Conservation (phyloP, 2,113 vertebrate species). For the Toxotes jaculatrix region DNA sequence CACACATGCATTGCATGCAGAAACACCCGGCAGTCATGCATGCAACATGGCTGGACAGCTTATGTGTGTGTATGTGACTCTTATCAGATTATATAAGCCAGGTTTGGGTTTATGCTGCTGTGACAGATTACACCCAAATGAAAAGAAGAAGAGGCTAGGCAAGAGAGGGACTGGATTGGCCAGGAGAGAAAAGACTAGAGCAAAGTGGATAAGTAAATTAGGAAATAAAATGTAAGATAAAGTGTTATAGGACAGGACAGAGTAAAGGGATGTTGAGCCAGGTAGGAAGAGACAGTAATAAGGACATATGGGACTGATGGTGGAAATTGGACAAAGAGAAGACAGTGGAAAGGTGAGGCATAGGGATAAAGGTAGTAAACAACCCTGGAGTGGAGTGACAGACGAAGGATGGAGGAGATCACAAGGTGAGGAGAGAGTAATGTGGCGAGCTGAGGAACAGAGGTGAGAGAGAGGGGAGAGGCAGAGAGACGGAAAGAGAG, state of each 20-base stretch:
- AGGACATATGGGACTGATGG: conserved; percentile 12
- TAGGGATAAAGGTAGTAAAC: conserved; percentile 30
- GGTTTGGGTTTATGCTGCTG: conserved; percentile 64
- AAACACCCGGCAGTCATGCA: conserved; percentile 51
- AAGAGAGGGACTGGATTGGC: not conserved
- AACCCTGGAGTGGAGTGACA: conserved; percentile 14
- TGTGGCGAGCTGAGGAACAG: not conserved
- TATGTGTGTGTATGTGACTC: conserved; percentile 29
- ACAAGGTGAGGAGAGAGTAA: conserved; percentile 33
- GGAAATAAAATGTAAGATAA: not conserved
- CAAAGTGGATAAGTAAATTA: conserved; percentile 2
- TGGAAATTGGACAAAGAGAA: not conserved
- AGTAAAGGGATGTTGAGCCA: not conserved
- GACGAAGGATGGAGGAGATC: conserved; percentile 9
- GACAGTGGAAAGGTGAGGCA: conserved; percentile 8
- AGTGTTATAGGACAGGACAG: not conserved
- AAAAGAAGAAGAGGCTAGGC: conserved; percentile 10
- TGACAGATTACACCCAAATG: conserved; percentile 58
- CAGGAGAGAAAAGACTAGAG: not conserved
- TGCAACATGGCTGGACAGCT: conserved; percentile 44
- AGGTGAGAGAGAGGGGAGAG: conserved; percentile 9
- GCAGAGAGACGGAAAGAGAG: not conserved
- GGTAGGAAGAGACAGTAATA: conserved; percentile 16
- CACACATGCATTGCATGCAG: conserved; percentile 37
- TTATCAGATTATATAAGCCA: conserved; percentile 73